A percentile compares a stretch with the other conserved stretches of the same genome.
phyloP scores from a whole-genome alignment of 2,888 invertebrate species.

The Microctonus hyperodae region DNA sequence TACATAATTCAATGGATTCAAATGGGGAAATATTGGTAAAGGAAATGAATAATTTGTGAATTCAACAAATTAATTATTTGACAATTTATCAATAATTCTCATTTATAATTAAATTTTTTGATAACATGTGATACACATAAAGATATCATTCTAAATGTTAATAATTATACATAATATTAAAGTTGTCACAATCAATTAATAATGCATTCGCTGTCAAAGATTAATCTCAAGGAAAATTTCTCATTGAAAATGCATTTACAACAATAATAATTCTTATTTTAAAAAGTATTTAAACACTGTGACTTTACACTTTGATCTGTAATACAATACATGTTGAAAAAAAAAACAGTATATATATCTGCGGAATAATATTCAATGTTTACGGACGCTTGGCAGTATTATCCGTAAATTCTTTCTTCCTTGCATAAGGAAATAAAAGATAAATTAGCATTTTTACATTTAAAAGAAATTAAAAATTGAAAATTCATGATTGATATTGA shows the following conservation, averaged over 20 bases:
- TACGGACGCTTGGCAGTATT: not conserved
- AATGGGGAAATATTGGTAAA: not conserved
- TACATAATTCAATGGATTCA: not conserved
- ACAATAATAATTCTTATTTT: not conserved
- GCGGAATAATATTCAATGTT: not conserved
- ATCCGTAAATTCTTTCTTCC: not conserved
- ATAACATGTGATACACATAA: slow-evolving; percentile 10
- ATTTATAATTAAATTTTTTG: slow-evolving; percentile 6
- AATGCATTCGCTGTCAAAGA: not conserved
- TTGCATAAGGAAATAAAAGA: not conserved
- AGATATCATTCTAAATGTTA: not conserved
- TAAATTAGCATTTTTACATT: slow-evolving; percentile 1
- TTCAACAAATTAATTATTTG: not conserved
- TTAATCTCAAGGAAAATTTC: not conserved
- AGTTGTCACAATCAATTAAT: not conserved
- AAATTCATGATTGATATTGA: not conserved
- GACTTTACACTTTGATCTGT: slow-evolving; percentile 5
- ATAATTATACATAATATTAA: not conserved
- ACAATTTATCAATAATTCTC: not conserved
- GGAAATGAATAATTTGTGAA: not conserved
- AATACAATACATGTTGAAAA: not conserved
- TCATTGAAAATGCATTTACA: not conserved
- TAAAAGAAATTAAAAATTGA: not conserved
- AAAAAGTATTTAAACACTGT: not conserved
- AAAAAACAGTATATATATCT: not conserved